These are phyloP conservation scores for Parasteatoda lunata DNA, from an alignment of 2,888 invertebrate genomes.

Conservation along the genomic window DNA sequence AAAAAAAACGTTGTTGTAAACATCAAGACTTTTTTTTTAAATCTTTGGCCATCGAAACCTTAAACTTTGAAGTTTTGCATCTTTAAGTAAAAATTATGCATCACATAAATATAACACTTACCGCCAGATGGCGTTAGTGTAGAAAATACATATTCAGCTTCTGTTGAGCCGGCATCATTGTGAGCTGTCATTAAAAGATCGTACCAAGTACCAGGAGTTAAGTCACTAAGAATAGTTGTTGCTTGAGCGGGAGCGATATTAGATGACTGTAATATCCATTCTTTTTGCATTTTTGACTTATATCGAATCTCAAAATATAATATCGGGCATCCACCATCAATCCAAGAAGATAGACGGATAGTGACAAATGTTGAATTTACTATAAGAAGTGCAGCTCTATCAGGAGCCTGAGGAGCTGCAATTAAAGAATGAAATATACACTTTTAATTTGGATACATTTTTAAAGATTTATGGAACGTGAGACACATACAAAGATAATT, in stretches of 20 bases:
- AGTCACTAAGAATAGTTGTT: slow-evolving; percentile 76
- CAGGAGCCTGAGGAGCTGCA: slow-evolving; percentile 89
- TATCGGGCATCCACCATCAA: slow-evolving; percentile 96
- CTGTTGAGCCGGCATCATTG: slow-evolving; percentile 95
- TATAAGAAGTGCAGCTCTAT: slow-evolving; percentile 91
- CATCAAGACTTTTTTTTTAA: too few relatives aligned
- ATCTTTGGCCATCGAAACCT: too few relatives aligned
- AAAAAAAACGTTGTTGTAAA: too few relatives aligned
- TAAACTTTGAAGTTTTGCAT: too few relatives aligned
- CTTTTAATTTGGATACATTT: too few relatives aligned
- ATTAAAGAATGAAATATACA: neutral
- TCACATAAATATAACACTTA: slow-evolving; percentile 76
- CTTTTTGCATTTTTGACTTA: slow-evolving; percentile 74
- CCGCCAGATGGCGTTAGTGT: slow-evolving; percentile 95
- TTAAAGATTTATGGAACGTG: too few relatives aligned
- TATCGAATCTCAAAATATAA: slow-evolving; percentile 95
- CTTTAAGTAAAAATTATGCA: neutral
- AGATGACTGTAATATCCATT: slow-evolving; percentile 96
- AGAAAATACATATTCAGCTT: slow-evolving; percentile 95
- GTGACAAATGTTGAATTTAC: slow-evolving; percentile 93
- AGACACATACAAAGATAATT: too few relatives aligned
- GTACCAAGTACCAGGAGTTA: slow-evolving; percentile 96
- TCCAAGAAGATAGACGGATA: slow-evolving; percentile 93
- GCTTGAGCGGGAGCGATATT: slow-evolving; percentile 84
- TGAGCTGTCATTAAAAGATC: slow-evolving; percentile 86